Base-by-base conservation (phyloP, 2,113 vertebrate species). In the Brachypteracias leptosomus region DNA sequence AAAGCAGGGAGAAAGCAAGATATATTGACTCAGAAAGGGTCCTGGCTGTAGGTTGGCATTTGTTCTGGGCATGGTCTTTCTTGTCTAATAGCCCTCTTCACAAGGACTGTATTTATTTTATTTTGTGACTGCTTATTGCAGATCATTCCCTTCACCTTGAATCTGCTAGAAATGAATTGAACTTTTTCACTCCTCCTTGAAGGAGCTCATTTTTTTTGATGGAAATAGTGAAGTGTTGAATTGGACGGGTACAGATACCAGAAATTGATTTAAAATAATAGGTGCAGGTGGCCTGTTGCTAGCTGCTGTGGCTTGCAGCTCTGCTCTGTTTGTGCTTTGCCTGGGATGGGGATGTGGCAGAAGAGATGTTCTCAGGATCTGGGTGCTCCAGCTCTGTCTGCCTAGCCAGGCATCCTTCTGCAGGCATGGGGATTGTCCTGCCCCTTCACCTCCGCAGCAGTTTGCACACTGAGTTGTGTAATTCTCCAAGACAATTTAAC, bases 341-440 rank as follows among this genome's bases (percentile, higher is more conserved):
- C 58, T 80, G 58, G 35, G 20, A n/a, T 38, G 44, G 29, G 28
- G 40, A 78, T 13, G 4, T 63, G n/a, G 38, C 33, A 82, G 46
- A 88, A 67, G 17, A 72, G 61, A 26, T 65, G 20, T 9, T 84
- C 7, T 52, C 19, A 38, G 59, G 12, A 54, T 63, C 17, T 8
- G 31, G 54, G 4, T 80, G 31, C 40, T 86, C 38, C 51, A 66
- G 20, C 8, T 89, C 49, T 49, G 28, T 29, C 25, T 82, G 72
- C 19, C 11, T 5, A 36, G 35, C 19, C 14, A 21, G 13, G 29
- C 14, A 10, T 75, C 44, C 21, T 65, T 46, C 20, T 71, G 31
- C 6, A 0, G 1, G 10, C 42, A 24, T 3, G 0, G 52, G 11
- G 11, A 20, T 71, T 40, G 13, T 74, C n/a, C 47, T 76, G 26